Conservation (phyloP, 2,888 invertebrate genomes). For the Notodonta ziczac region DNA sequence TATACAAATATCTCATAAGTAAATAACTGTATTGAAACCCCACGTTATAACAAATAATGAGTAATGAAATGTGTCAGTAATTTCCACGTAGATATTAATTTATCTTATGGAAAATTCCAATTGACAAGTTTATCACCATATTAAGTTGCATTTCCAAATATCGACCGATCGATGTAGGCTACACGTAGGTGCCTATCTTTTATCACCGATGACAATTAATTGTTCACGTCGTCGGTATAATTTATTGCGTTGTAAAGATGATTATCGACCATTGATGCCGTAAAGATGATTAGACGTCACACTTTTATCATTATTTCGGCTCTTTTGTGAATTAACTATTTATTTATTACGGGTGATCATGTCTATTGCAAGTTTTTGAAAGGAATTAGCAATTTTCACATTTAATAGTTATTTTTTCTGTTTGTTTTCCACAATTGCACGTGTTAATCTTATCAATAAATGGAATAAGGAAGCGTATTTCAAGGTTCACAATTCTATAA, state of each 20-base stretch:
- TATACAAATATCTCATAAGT: too few relatives aligned
- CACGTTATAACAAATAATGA: conserved; percentile 7
- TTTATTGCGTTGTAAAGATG: conserved; percentile 12
- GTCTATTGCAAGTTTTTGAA: too few relatives aligned
- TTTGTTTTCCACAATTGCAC: too few relatives aligned
- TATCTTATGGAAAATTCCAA: conserved; percentile 38
- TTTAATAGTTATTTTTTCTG: neutral
- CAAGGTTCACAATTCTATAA: neutral
- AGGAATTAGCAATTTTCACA: too few relatives aligned
- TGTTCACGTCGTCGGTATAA: conserved; percentile 9
- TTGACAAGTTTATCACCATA: conserved; percentile 25
- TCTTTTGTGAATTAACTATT: neutral
- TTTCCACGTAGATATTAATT: neutral
- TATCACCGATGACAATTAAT: conserved; percentile 15
- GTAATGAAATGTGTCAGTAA: conserved; percentile 4
- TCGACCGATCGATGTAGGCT: neutral
- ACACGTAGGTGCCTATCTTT: conserved; percentile 17
- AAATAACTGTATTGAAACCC: too few relatives aligned
- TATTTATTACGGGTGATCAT: too few relatives aligned
- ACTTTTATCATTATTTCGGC: neutral
- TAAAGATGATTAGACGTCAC: conserved; percentile 7
- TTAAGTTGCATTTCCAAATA: conserved; percentile 18
- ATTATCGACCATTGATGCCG: conserved; percentile 14
- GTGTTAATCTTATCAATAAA: too few relatives aligned
- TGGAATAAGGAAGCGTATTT: neutral